Base-by-base conservation (phyloP, 2,888 invertebrate species). In the Calameuta idolon region DNA sequence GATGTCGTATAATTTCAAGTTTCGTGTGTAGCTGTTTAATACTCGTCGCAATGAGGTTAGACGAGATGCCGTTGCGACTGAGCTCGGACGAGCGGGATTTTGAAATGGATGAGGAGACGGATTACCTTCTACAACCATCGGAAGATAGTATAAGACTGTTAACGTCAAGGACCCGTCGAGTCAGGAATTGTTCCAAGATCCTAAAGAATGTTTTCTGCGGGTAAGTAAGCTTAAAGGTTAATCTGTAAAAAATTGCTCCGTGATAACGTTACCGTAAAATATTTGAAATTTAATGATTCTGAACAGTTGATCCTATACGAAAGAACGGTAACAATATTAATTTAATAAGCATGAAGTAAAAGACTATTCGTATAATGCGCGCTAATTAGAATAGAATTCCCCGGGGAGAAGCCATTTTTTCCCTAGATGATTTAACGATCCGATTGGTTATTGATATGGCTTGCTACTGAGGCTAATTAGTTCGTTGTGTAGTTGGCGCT, bases 31-130 rank as follows among this genome's bases (percentile, higher is more conserved):
- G 55, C 23, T 23, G 9, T 2, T 55, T 55, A 55, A 55, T 55
- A 55, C 23, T 55, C 23, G 23, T 55, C 9, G 55, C 23, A 55
- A 91, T 91, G 91, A 90, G 91, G 88, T 85, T 91, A 84, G 91
- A 91, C 82, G 91, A 91, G 83, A 87, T 91, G 91, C 90, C 91
- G 83, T 79, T 91, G 80, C 87, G 90, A 79, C 84, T 90, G 69
- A 91, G 89, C 83, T 87, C 90, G 71, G 91, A 91, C 74, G 91
- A 91, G 85, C 90, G 88, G 82, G 89, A 91, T 83, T 91, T 91
- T 85, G 91, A 91, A 85, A 91, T 91, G 91, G 91, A 91, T 81
- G 91, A 91, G 78, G 91, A 91, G 80, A 91, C 91, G 0, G 91
- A 91, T 80, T 91, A 90, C 84, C 87, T 91, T 74, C 85, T 91